Conservation (phyloP, 1,140 invertebrate species). For the Pteromalus puparum region DNA sequence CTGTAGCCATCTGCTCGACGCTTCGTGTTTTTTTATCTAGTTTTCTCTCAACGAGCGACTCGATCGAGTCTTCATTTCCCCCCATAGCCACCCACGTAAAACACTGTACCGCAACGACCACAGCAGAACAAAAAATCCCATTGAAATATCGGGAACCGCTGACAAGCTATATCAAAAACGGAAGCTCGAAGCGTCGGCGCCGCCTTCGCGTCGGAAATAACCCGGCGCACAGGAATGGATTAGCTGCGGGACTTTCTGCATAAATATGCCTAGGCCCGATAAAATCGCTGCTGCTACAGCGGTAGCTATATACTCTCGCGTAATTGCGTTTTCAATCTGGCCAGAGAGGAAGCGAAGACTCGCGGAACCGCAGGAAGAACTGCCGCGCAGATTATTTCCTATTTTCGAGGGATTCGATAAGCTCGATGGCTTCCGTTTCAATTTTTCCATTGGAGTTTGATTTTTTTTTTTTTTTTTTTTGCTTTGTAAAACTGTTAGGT, state of each 20-base stretch:
- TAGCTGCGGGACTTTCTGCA: constrained; percentile 27
- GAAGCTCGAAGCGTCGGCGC: neutral
- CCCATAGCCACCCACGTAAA: no score
- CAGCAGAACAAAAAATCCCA: neutral
- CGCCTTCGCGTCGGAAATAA: constrained; percentile 33
- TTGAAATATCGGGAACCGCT: neutral
- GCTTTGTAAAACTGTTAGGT: neutral
- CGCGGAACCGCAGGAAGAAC: constrained; percentile 28
- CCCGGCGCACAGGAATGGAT: constrained; percentile 14
- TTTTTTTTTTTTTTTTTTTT: no score
- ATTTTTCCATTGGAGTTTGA: neutral
- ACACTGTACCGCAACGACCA: no score
- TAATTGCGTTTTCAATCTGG: constrained; percentile 45
- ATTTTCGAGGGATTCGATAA: neutral
- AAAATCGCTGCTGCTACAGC: constrained; percentile 8
- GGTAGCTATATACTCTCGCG: constrained; percentile 1
- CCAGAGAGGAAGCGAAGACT: neutral
- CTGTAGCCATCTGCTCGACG: no score
- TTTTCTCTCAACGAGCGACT: no score
- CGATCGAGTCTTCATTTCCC: no score
- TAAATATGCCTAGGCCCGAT: constrained; percentile 32
- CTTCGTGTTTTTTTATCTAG: no score
- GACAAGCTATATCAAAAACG: neutral
- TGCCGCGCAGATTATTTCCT: neutral
- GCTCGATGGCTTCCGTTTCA: neutral